phyloP scores from a whole-genome alignment of 2,797 vertebrate species.

The Chaetophractus vellerosus region DNA sequence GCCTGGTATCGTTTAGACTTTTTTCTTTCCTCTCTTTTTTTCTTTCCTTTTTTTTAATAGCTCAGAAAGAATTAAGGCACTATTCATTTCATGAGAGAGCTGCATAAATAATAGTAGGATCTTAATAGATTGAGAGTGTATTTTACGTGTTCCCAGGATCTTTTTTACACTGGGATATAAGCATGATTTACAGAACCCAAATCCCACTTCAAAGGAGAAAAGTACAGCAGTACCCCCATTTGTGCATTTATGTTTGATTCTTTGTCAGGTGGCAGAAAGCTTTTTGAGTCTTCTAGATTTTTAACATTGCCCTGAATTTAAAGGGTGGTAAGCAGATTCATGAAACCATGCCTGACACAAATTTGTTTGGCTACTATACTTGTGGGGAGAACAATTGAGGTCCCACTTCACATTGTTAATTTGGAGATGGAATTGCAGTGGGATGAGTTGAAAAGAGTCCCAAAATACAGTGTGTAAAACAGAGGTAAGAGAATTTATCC shows the following conservation, averaged over 20 bases:
- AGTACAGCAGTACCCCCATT: neutral
- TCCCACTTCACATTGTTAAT: conserved; percentile 24
- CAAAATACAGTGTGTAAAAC: neutral
- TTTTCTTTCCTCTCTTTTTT: neutral
- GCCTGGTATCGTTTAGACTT: neutral
- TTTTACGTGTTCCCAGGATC: conserved; percentile 59
- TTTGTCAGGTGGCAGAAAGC: neutral
- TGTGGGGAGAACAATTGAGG: neutral
- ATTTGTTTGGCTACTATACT: neutral
- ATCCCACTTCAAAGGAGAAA: conserved; percentile 17
- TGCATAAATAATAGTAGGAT: conserved; percentile 57
- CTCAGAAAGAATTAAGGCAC: conserved; percentile 70
- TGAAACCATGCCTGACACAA: neutral
- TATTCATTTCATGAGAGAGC: conserved; percentile 50
- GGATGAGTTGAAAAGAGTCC: neutral
- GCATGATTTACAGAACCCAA: neutral
- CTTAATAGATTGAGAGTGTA: conserved; percentile 6
- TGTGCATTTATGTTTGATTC: neutral
- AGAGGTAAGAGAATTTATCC: neutral
- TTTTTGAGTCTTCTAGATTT: neutral
- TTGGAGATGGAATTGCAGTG: conserved; percentile 1
- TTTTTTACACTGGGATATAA: neutral
- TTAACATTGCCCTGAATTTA: neutral
- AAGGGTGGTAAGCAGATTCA: neutral
- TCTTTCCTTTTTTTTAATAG: too few species aligned